A percentile compares a stretch with the other conserved stretches of the same genome.
Evolutionary conservation across 2,797 vertebrate genomes (phyloP).

Genomic region (Brachyrhaphis roseni): DNA sequence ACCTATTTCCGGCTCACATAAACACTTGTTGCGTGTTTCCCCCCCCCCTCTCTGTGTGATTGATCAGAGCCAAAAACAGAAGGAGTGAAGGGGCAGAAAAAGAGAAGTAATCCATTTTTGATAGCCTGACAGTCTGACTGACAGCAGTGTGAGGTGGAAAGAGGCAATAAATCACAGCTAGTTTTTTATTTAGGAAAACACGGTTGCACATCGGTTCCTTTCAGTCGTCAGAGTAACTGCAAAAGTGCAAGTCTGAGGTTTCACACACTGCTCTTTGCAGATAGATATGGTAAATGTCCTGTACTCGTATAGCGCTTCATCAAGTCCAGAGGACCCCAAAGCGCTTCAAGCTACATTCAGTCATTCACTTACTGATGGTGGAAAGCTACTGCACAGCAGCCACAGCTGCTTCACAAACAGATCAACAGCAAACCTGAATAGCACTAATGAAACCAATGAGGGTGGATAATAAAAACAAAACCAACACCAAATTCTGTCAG

Average conservation of each 20-base stretch:
- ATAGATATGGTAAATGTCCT: not conserved
- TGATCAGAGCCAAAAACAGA: conserved; percentile 14
- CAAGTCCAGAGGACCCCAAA: too few species aligned
- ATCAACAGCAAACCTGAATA: too few species aligned
- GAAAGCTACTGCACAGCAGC: too few species aligned
- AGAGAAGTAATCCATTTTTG: conserved; percentile 13
- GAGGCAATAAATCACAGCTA: not conserved
- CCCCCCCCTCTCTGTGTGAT: not conserved
- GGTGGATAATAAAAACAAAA: too few species aligned
- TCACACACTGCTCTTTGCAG: not conserved
- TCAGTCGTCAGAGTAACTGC: not conserved
- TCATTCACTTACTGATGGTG: too few species aligned
- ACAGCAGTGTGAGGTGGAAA: not conserved
- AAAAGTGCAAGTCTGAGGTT: not conserved
- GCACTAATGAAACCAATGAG: too few species aligned
- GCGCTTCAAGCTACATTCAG: too few species aligned
- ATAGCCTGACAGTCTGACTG: not conserved
- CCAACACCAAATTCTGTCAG: too few species aligned
- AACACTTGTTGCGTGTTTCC: conserved; percentile 40
- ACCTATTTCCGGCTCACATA: conserved; percentile 41
- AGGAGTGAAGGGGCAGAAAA: conserved; percentile 9
- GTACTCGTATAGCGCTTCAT: too few species aligned
- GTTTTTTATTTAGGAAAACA: conserved; percentile 2
- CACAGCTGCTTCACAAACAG: too few species aligned
- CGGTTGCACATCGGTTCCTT: not conserved